Conservation (phyloP, 2,888 invertebrate genomes). For the Alloscopus bannaensis region DNA sequence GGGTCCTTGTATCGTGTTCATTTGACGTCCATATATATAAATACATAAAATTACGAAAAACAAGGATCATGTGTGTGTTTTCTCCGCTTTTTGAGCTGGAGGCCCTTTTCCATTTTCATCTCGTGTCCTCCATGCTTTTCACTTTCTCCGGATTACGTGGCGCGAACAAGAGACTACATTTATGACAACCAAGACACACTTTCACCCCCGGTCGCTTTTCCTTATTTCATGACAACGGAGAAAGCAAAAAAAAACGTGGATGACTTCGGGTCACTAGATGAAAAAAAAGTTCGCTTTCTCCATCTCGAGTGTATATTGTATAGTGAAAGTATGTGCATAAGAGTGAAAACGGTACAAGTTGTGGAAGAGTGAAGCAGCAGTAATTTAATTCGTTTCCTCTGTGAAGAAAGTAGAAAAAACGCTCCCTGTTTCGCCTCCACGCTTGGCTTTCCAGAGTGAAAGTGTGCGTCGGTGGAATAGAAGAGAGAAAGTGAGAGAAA, state of each 20-base stretch:
- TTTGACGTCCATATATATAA: too few relatives aligned
- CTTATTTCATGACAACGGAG: constrained; percentile 21
- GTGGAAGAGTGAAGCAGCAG: constrained; percentile 4
- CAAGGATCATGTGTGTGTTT: too few relatives aligned
- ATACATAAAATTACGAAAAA: too few relatives aligned
- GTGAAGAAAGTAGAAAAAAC: constrained; percentile 23
- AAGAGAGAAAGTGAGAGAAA: constrained; percentile 3
- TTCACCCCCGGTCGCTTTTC: constrained; percentile 5
- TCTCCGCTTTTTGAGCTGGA: constrained; percentile 24
- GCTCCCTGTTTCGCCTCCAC: constrained; percentile 9
- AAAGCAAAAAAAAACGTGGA: constrained; percentile 18
- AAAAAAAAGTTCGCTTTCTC: constrained; percentile 9
- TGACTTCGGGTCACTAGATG: constrained; percentile 14
- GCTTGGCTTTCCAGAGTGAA: constrained; percentile 4
- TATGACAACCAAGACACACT: constrained; percentile 12
- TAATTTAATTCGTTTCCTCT: constrained; percentile 42
- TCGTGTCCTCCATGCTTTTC: not conserved
- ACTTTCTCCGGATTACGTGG: constrained; percentile 2
- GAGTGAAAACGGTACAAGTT: not conserved
- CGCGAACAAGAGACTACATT: constrained; percentile 14
- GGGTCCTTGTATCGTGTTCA: too few relatives aligned
- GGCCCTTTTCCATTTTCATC: constrained; percentile 19
- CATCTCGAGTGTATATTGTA: not conserved
- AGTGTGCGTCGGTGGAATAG: constrained; percentile 8
- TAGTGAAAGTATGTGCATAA: not conserved